Base-by-base conservation (phyloP, 2,113 vertebrate species). In the Nibea albiflora region DNA sequence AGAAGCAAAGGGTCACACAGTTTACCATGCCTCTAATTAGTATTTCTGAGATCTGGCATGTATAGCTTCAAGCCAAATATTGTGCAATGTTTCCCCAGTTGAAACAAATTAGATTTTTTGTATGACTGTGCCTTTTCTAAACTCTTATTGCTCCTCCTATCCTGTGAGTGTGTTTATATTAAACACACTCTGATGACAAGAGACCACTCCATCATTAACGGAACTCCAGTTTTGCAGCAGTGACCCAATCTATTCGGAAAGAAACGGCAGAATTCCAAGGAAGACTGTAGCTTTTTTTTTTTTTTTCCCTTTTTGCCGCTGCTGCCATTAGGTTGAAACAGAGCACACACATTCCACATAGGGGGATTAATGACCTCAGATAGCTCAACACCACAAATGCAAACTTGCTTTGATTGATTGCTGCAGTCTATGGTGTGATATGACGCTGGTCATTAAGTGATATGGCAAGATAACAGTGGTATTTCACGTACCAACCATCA, bases 151-250 rank as follows among this genome's bases (percentile, higher is more conserved):
- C 78, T 69, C 69, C 56, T 78, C 44, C 65, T 65, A 60, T 73
- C 63, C 85, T 70, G 54, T 63, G 76, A 83, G 76, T 73, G 81
- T 73, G 73, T 42, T 57, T 92, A 83, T 73, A 81, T 8, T 88
- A 92, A 92, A 94, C 90, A 91, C 75, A 22, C 56, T 85, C 15
- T 54, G 85, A 86, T 92, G 88, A 91, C 88, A 91, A 79, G 73
- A 88, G 84, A 81, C 69, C 84, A 71, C 85, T 87, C 57, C 72
- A 81, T 92, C 88, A 88, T 80, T 35, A 54, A 72, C 52, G 52
- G 80, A 84, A 68, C 76, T 54, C n/a, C 66, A 17, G 64, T 77
- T 54, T 63, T 61, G 67, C 58, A 44, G 85, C 69, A 83, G 61
- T 75, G 79, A 78, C 76, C 86, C 73, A 4, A 82, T 85, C 68